phyloP scores from a whole-genome alignment of 2,797 vertebrate genomes.

The Myoxocephalus aenaeus region DNA sequence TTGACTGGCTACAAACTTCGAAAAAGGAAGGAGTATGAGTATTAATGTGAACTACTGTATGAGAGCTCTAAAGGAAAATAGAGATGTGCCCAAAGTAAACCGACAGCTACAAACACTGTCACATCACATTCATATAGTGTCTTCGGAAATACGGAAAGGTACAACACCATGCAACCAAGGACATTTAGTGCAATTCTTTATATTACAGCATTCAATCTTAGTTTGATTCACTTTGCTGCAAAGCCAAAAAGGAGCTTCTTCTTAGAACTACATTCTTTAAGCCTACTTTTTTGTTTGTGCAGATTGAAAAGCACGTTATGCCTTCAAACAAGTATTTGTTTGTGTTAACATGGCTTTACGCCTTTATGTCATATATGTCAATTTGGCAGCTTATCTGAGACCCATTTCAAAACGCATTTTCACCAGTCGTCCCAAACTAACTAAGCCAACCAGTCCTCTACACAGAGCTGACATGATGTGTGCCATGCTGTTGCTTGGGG shows the following conservation, averaged over 20 bases:
- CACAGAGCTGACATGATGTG: background rate
- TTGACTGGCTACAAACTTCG: background rate
- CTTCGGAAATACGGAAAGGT: background rate
- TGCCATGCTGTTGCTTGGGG: slow-evolving; percentile 11
- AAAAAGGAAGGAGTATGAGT: background rate
- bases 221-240: background rate
- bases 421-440: background rate
- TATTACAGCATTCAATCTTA: background rate
- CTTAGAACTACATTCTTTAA: background rate
- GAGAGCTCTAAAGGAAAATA: background rate
- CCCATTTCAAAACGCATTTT: background rate
- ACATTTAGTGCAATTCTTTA: background rate
- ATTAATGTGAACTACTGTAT: background rate
- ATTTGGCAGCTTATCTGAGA: background rate
- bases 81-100: background rate
- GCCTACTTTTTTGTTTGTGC: background rate
- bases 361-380: background rate
- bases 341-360: background rate
- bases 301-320: background rate
- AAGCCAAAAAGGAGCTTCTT: background rate
- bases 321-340: background rate
- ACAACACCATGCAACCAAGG: background rate
- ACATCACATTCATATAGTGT: background rate
- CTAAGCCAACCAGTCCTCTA: background rate
- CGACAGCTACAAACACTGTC: background rate